A percentile compares a stretch with the other conserved stretches of the same genome.
phyloP scores from a whole-genome alignment of 2,797 vertebrate genomes.

The Oryzias sinensis region DNA sequence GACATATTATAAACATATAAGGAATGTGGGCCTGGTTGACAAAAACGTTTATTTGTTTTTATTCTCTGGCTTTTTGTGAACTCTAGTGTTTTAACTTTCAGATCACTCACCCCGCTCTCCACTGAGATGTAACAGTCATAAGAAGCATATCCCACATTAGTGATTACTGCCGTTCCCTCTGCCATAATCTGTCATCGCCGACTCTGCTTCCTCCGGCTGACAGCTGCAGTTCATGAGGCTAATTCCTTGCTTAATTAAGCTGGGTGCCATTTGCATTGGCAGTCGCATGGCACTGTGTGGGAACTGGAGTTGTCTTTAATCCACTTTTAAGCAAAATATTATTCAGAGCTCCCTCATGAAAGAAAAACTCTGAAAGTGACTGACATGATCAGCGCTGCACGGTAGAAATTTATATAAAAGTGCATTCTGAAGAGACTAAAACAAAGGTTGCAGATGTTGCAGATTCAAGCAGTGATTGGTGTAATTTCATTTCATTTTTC shows the following conservation, averaged over 20 bases:
- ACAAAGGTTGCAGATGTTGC: constrained; percentile 12
- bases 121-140: constrained; percentile 11
- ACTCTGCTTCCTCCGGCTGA: constrained; percentile 42
- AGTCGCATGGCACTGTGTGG: constrained; percentile 27
- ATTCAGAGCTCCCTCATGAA: constrained; percentile 9
- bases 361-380: constrained; percentile 7
- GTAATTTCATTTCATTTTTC: too few species aligned
- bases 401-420: neutral
- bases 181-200: constrained; percentile 57
- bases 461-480: too few species aligned
- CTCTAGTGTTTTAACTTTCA: constrained; percentile 8
- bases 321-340: constrained; percentile 26
- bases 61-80: constrained; percentile 10
- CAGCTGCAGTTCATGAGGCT: constrained; percentile 49
- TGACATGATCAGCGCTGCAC: neutral
- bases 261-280: constrained; percentile 48
- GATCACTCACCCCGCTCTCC: constrained; percentile 15
- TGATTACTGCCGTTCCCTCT: constrained; percentile 49
- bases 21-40: too few species aligned
- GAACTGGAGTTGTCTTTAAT: constrained; percentile 30
- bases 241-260: constrained; percentile 63
- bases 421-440: neutral
- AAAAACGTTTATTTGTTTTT: neutral
- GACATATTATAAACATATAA: too few species aligned
- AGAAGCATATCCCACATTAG: constrained; percentile 38